Percentiles rank a stretch among this genome's conserved stretches.
phyloP scores from a whole-genome alignment of 2,888 invertebrate genomes.

The Yponomeuta cagnagella region DNA sequence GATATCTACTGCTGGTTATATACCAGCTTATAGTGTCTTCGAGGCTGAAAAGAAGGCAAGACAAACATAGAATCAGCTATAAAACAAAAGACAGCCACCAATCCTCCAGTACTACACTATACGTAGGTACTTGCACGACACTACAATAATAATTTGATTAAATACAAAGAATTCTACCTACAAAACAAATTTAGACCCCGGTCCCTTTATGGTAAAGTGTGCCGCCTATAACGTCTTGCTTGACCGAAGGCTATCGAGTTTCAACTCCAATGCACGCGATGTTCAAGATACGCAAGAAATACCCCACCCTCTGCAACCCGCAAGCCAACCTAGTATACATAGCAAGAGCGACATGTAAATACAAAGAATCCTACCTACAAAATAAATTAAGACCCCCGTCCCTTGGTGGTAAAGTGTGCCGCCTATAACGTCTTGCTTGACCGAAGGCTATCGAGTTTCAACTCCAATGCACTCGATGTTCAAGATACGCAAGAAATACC shows the following conservation, averaged over 20 bases:
- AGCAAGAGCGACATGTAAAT: background rate
- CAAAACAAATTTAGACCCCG: conserved; percentile 16
- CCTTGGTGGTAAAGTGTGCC: too few relatives aligned
- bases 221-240: conserved; percentile 1
- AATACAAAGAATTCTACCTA: conserved; percentile 17
- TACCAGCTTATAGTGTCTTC: too few relatives aligned
- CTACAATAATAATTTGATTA: background rate
- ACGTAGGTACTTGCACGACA: too few relatives aligned
- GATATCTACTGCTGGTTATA: too few relatives aligned
- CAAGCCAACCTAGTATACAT: background rate
- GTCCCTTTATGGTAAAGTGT: too few relatives aligned
- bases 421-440: conserved; percentile 27
- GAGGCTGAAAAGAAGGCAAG: too few relatives aligned
- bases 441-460: conserved; percentile 66
- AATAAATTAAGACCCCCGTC: too few relatives aligned
- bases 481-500: conserved; percentile 24
- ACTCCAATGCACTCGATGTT: conserved; percentile 53
- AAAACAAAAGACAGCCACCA: too few relatives aligned
- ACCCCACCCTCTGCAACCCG: background rate
- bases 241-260: conserved; percentile 66
- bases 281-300: conserved; percentile 23
- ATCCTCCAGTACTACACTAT: background rate
- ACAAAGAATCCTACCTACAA: too few relatives aligned
- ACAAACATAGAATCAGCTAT: too few relatives aligned
- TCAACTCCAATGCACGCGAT: conserved; percentile 59